Evolutionary conservation across 1,140 invertebrate species (phyloP).

Genomic region (Caenorhabditis briggsae): DNA sequence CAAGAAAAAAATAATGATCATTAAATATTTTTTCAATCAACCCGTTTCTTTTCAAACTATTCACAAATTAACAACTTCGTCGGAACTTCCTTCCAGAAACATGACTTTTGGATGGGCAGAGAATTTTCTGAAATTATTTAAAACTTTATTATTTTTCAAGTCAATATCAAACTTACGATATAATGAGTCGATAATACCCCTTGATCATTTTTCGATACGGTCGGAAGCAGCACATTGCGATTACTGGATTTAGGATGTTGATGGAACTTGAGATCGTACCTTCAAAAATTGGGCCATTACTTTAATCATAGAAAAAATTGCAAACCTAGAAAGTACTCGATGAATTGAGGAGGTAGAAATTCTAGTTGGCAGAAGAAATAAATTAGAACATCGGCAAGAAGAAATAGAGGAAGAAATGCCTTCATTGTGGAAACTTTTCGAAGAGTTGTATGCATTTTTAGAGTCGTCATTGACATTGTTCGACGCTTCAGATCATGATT

Average conservation of each 20-base stretch:
- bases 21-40: neutral
- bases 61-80: constrained; percentile 30
- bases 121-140: neutral
- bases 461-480: constrained; percentile 27
- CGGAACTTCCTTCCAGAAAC: constrained; percentile 80
- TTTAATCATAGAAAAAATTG: neutral
- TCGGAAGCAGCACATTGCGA: constrained; percentile 31
- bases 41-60: neutral
- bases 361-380: constrained; percentile 45
- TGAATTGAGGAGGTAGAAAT: constrained; percentile 40
- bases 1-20: no score
- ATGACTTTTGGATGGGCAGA: constrained; percentile 58
- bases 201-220: constrained; percentile 44
- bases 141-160: neutral
- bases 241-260: constrained; percentile 23
- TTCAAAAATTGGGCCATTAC: neutral
- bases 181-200: constrained; percentile 14
- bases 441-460: constrained; percentile 33
- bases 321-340: constrained; percentile 26
- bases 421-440: constrained; percentile 29
- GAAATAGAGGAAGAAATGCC: constrained; percentile 26
- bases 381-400: constrained; percentile 20
- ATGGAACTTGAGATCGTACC: constrained; percentile 43
- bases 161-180: constrained; percentile 1
- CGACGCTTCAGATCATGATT: constrained; percentile 22